phyloP scores from a whole-genome alignment of 37 sponge, comb jelly and placozoan genomes.

The Halichondria panicea region DNA sequence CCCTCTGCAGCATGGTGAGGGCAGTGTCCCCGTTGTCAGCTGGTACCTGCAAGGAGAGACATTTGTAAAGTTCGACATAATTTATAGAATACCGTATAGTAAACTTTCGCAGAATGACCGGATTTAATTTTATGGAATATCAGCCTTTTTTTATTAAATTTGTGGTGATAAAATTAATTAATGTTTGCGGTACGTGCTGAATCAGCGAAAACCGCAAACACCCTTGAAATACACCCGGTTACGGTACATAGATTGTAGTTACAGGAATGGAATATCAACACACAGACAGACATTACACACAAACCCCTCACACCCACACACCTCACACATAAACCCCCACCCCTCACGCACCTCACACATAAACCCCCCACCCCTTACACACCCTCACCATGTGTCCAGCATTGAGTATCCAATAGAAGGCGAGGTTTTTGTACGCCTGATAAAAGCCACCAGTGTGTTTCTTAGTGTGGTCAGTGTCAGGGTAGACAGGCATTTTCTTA shows the following conservation, averaged over 20 bases:
- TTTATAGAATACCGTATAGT: too few species aligned
- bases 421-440: slow-evolving; percentile 50
- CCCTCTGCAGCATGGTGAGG: slow-evolving; percentile 53
- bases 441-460: slow-evolving; percentile 61
- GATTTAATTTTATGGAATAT: too few species aligned
- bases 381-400: slow-evolving; percentile 83
- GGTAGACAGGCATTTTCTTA: slow-evolving; percentile 41
- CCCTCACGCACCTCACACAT: too few species aligned
- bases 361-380: neutral
- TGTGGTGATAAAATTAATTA: too few species aligned
- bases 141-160: too few species aligned
- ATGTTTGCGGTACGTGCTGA: too few species aligned
- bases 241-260: neutral
- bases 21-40: slow-evolving; percentile 70
- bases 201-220: too few species aligned
- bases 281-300: too few species aligned
- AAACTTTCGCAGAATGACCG: too few species aligned
- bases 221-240: neutral
- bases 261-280: too few species aligned
- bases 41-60: slow-evolving; percentile 67
- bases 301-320: too few species aligned
- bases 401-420: slow-evolving; percentile 73
- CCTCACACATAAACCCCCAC: neutral
- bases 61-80: too few species aligned
- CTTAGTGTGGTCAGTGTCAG: slow-evolving; percentile 31